phyloP scores from a whole-genome alignment of 2,888 invertebrate species.

The Nomada fucata region DNA sequence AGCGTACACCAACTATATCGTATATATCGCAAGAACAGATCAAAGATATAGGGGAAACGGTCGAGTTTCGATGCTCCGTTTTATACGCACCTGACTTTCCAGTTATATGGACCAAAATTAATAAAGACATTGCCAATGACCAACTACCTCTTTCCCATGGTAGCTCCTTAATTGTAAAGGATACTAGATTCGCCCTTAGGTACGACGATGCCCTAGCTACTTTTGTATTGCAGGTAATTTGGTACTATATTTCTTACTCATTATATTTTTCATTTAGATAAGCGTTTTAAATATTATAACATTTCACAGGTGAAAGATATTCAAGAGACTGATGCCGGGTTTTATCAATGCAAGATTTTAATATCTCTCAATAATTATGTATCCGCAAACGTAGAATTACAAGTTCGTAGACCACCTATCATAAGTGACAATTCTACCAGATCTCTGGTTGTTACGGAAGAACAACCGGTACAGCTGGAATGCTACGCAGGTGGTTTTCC shows the following conservation, averaged over 20 bases:
- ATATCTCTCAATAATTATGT: constrained; percentile 92
- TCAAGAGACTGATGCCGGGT: constrained; percentile 96
- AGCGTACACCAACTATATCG: constrained; percentile 94
- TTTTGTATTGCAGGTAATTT: constrained; percentile 89
- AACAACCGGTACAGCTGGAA: constrained; percentile 91
- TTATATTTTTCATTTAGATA: not conserved
- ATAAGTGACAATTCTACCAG: constrained; percentile 97
- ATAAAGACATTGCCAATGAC: constrained; percentile 86
- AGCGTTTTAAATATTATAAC: not conserved
- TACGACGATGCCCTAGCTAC: constrained; percentile 92
- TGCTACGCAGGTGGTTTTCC: constrained; percentile 96
- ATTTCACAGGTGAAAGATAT: constrained; percentile 92
- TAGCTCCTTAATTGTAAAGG: constrained; percentile 93
- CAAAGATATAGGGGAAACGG: constrained; percentile 95
- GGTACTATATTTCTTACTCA: not conserved
- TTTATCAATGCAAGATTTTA: constrained; percentile 94
- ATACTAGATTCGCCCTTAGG: constrained; percentile 92
- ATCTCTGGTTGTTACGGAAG: constrained; percentile 91
- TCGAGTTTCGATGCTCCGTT: constrained; percentile 94
- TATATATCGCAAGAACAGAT: constrained; percentile 97
- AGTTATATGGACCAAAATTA: constrained; percentile 92
- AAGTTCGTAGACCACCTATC: constrained; percentile 94
- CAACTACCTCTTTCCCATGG: constrained; percentile 93
- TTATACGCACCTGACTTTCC: constrained; percentile 95
- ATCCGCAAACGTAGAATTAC: constrained; percentile 92